Conservation (phyloP, 92 coral and sea anemone species). For the Plumapathes pennacea region DNA sequence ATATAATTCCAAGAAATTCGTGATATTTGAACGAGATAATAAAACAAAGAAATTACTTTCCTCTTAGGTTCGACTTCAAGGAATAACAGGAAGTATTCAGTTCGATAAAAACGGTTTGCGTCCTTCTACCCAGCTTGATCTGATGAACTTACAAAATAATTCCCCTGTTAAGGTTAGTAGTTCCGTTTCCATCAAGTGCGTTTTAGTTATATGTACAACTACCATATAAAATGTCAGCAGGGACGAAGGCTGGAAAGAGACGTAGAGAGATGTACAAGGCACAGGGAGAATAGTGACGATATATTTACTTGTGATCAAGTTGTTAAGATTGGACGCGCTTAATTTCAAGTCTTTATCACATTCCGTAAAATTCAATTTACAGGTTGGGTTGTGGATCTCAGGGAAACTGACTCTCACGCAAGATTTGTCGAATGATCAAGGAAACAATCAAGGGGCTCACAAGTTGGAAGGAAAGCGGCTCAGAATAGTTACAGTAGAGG, state of each 20-base stretch:
- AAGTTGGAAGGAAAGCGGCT: slow-evolving; percentile 38
- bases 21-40: too few species aligned
- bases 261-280: slow-evolving; percentile 21
- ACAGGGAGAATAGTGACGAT: slow-evolving; percentile 37
- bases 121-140: slow-evolving; percentile 27
- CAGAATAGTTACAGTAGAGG: slow-evolving; percentile 29
- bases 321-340: too few species aligned
- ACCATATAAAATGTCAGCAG: too few species aligned
- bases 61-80: slow-evolving; percentile 24
- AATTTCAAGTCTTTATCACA: too few species aligned
- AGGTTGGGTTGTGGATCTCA: slow-evolving; percentile 27
- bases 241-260: too few species aligned
- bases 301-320: background rate
- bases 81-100: slow-evolving; percentile 60
- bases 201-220: background rate
- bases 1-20: too few species aligned
- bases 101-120: slow-evolving; percentile 59
- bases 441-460: background rate
- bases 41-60: too few species aligned
- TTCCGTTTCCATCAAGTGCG: background rate
- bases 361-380: too few species aligned
- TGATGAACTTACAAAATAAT: slow-evolving; percentile 47
- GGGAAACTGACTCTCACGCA: background rate
- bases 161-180: slow-evolving; percentile 35
- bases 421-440: background rate